These are phyloP conservation scores for Sylvicola cinctus DNA, from an alignment of 2,888 invertebrate genomes.

Conservation along the genomic window DNA sequence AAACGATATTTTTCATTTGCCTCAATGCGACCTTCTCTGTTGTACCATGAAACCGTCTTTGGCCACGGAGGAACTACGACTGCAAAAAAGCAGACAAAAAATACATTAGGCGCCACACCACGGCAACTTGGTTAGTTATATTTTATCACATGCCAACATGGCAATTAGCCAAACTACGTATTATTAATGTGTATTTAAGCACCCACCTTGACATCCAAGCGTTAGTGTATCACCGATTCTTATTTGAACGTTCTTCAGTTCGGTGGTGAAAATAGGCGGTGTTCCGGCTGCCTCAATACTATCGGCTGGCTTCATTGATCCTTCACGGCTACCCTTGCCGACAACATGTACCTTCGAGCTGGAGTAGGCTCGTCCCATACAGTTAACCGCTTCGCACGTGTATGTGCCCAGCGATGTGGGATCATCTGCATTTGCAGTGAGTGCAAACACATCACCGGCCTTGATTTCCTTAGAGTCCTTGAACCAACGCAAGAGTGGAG, in stretches of 20 bases:
- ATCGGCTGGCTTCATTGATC: conserved; percentile 43
- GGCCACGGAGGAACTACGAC: conserved; percentile 76
- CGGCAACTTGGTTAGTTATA: conserved; percentile 1
- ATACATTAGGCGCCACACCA: background rate
- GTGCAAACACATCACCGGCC: conserved; percentile 74
- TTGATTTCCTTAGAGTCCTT: conserved; percentile 75
- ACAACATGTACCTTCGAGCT: conserved; percentile 68
- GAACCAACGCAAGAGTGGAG: conserved; percentile 42
- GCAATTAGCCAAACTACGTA: conserved; percentile 8
- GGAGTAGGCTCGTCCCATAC: conserved; percentile 69
- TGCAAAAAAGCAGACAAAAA: conserved; percentile 14
- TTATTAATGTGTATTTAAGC: conserved; percentile 2
- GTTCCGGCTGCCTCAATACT: conserved; percentile 27
- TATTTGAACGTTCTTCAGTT: conserved; percentile 50
- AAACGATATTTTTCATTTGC: conserved; percentile 47
- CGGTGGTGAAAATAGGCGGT: conserved; percentile 58
- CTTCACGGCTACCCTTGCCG: conserved; percentile 49
- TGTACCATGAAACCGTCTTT: conserved; percentile 63
- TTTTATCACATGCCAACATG: conserved; percentile 6
- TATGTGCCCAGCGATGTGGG: conserved; percentile 73
- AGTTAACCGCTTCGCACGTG: conserved; percentile 72
- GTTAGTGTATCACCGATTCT: conserved; percentile 57
- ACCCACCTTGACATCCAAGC: conserved; percentile 51
- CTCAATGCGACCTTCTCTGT: conserved; percentile 60
- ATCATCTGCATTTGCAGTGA: conserved; percentile 66